phyloP scores from a whole-genome alignment of 2,888 invertebrate genomes.

The Drymonia ruficornis region DNA sequence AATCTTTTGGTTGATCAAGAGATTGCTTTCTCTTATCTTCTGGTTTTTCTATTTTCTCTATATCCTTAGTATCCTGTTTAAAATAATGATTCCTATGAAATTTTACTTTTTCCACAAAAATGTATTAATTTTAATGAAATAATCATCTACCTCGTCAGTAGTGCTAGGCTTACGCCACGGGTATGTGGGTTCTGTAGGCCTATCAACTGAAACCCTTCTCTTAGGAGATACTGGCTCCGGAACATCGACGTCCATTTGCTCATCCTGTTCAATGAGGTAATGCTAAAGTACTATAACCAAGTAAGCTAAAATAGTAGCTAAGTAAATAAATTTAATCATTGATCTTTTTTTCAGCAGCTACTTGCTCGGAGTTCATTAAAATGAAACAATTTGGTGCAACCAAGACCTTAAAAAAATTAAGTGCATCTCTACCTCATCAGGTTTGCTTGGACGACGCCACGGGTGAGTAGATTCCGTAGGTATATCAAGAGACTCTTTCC shows the following conservation, averaged over 20 bases:
- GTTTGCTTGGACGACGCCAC: slow-evolving; percentile 28
- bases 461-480: slow-evolving; percentile 28
- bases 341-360: too few relatives aligned
- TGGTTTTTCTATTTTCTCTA: slow-evolving; percentile 6
- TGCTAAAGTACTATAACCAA: too few relatives aligned
- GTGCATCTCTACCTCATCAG: slow-evolving; percentile 29
- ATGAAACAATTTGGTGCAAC: too few relatives aligned
- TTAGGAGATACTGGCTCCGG: slow-evolving; percentile 14
- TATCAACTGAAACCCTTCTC: slow-evolving; percentile 29
- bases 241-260: slow-evolving; percentile 23
- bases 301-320: too few relatives aligned
- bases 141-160: slow-evolving; percentile 25
- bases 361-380: too few relatives aligned
- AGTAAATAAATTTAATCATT: too few relatives aligned
- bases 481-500: slow-evolving; percentile 25
- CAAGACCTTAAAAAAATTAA: neutral
- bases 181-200: slow-evolving; percentile 32
- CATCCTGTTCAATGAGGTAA: slow-evolving; percentile 19
- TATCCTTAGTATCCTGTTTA: slow-evolving; percentile 18
- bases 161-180: slow-evolving; percentile 34
- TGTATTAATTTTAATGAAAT: neutral
- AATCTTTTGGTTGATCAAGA: slow-evolving; percentile 23
- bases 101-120: neutral
- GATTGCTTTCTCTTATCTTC: slow-evolving; percentile 16
- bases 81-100: slow-evolving; percentile 9